Conservation (phyloP, 2,113 vertebrate species). For the Jacana jacana region DNA sequence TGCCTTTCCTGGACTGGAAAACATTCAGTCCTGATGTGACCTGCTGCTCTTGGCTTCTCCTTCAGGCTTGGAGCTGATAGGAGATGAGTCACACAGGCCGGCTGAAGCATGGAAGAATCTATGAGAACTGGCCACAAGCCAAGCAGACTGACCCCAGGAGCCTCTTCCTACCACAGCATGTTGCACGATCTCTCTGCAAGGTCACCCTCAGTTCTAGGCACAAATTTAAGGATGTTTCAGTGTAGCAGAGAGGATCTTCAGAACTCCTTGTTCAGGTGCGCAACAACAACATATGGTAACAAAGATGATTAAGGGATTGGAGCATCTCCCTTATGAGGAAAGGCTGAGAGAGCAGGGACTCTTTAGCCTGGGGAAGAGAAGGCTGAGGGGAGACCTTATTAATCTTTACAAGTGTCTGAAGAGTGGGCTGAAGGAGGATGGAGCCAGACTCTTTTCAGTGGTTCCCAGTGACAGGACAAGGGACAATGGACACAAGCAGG, state of each 20-base stretch:
- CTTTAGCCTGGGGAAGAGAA: too few species aligned
- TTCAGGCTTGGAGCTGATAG: not conserved
- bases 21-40: conserved; percentile 25
- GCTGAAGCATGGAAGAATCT: not conserved
- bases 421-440: too few species aligned
- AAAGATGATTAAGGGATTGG: too few species aligned
- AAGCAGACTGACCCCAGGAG: not conserved
- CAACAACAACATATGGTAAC: too few species aligned
- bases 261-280: not conserved
- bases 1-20: conserved; percentile 9
- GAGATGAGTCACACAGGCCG: not conserved
- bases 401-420: too few species aligned
- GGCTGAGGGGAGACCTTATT: too few species aligned
- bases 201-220: not conserved
- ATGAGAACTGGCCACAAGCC: not conserved
- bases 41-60: not conserved
- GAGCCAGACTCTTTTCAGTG: too few species aligned
- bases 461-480: too few species aligned
- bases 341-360: too few species aligned
- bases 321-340: too few species aligned
- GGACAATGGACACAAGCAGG: too few species aligned
- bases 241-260: not conserved
- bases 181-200: not conserved
- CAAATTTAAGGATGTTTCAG: not conserved
- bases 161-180: not conserved